Evolutionary conservation across 1,140 invertebrate species (phyloP).

Genomic region (Pseudoatta argentina): DNA sequence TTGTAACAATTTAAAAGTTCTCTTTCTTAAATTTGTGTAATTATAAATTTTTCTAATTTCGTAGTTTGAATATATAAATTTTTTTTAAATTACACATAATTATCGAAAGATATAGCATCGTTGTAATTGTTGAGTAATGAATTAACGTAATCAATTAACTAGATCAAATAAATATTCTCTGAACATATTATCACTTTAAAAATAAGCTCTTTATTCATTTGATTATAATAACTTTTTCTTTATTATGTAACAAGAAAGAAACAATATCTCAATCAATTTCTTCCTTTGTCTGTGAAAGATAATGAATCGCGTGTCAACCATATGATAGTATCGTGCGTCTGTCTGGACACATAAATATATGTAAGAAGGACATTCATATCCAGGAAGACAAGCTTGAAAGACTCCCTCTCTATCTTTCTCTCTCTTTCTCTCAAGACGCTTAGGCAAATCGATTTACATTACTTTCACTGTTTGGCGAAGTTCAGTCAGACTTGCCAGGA

Average conservation of each 20-base stretch:
- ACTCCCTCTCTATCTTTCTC: conserved; percentile 17
- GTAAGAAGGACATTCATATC: conserved; percentile 32
- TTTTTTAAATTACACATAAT: not conserved
- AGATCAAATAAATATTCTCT: not conserved
- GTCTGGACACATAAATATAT: conserved; percentile 9
- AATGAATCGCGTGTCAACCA: conserved; percentile 1
- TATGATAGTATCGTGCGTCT: not conserved
- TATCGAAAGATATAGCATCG: not conserved
- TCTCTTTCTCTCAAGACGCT: conserved; percentile 11
- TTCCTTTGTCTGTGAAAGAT: conserved; percentile 49
- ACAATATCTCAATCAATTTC: conserved; percentile 59
- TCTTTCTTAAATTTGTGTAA: not conserved
- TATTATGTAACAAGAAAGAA: conserved; percentile 47
- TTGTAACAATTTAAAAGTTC: not conserved
- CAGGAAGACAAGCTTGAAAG: conserved; percentile 33
- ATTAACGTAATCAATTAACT: not conserved
- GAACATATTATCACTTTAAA: not conserved
- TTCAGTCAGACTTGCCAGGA: conserved; percentile 15
- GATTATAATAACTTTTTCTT: not conserved
- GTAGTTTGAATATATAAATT: not conserved
- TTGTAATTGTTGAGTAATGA: not conserved
- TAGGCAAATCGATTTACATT: conserved; percentile 63
- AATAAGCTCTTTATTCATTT: not conserved
- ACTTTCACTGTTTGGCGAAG: conserved; percentile 71
- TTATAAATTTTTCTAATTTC: not conserved